A percentile compares a stretch with the other conserved stretches of the same genome.
Conservation (phyloP, 1,140 invertebrate species). For the Diorhabda sublineata region DNA sequence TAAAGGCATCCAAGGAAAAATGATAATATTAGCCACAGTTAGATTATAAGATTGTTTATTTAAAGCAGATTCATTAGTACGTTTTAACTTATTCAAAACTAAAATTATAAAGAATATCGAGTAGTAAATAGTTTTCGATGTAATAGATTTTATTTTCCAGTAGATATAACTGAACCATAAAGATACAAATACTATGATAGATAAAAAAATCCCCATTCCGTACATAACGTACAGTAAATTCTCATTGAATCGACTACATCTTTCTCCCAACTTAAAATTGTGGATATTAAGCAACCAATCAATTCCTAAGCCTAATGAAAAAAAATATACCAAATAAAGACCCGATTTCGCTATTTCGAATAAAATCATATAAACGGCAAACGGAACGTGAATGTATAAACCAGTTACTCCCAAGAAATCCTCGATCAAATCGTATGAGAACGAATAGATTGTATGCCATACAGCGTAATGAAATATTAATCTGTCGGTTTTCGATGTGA, state of each 20-base stretch:
- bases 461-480: conserved; percentile 6
- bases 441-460: neutral
- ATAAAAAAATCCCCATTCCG: neutral
- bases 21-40: neutral
- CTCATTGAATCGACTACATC: neutral
- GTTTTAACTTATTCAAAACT: too few species aligned
- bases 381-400: neutral
- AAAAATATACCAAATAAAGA: neutral
- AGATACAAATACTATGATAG: neutral
- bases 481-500: neutral
- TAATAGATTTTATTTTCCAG: too few species aligned
- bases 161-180: too few species aligned
- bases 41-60: neutral
- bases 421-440: neutral
- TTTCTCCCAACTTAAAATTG: neutral
- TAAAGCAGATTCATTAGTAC: too few species aligned
- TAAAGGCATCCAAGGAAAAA: neutral
- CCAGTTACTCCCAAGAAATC: neutral
- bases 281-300: neutral
- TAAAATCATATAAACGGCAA: neutral
- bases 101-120: too few species aligned
- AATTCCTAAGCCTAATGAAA: conserved; percentile 4
- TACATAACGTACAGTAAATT: conserved; percentile 3
- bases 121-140: too few species aligned
- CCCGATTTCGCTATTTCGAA: neutral